Evolutionary conservation across 1,140 invertebrate genomes (phyloP), one percentile per base, ranked within the genome.

Genomic region (Protaetia brevitarsis): DNA sequence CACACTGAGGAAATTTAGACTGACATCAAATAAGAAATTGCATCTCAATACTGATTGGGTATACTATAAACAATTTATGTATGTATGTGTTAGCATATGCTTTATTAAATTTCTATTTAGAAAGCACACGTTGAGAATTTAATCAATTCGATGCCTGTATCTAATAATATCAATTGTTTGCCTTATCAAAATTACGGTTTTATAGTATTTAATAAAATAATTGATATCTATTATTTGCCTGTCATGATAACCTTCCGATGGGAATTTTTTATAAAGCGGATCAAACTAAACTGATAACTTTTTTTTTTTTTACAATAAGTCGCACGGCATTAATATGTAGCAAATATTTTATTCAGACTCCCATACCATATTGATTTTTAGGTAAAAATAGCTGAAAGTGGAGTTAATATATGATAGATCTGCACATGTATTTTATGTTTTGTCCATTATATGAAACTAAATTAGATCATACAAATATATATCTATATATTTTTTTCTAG

Each of bases 171-270:
- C 41, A 51, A 51, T 51, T 51, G 41, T 51, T 51, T 51, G 26
- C 26, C 41, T 51, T 51, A 51, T 51, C 41, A 51, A 51, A 51
- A 51, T 51, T 51, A 51, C 41, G 6, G 19, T 16, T 51, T 51
- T 51, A 51, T 51, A 51, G 41, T 51, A 51, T 51, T 51, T 51
- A 51, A 51, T 51, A 51, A 51, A 51, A 51, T 51, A 51, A 51
- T 51, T 51, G 41, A 51, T 51, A 51, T 51, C 41, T 51, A 51
- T 51, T 51, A 51, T 51, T 51, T 51, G 26, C 41, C 41, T 51
- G 41, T 51, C 41, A 51, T 51, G 16, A 16, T 51, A 51, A 10
- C 41, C 41, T 51, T 23, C 16, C 41, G 26, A 51, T 23, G 41
- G 26, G 41, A 51, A 51, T 51, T 51, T 51, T 51, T 51, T 51